Conservation (phyloP, 2,113 vertebrate species). For the Neomonachus schauinslandi region DNA sequence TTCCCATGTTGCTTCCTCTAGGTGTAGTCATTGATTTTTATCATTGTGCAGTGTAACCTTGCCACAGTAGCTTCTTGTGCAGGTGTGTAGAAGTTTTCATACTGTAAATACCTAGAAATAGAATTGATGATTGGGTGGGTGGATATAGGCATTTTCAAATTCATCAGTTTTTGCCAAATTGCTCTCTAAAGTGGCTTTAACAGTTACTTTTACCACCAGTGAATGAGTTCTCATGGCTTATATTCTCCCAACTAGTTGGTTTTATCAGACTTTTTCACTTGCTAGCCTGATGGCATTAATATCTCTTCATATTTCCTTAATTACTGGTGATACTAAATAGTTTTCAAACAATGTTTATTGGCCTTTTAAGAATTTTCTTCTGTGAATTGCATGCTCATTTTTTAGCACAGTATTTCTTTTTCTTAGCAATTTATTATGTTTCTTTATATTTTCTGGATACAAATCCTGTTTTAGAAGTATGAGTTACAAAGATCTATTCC, state of each 20-base stretch:
- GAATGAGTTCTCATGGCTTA: background rate
- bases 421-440: background rate
- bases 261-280: slow-evolving; percentile 9
- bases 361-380: background rate
- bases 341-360: background rate
- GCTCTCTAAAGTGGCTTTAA: background rate
- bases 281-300: background rate
- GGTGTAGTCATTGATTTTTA: background rate
- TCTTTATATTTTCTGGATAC: background rate
- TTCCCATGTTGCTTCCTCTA: background rate
- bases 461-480: background rate
- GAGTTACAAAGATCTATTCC: background rate
- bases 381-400: background rate
- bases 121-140: background rate
- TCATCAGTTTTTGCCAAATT: background rate
- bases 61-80: background rate
- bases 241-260: background rate
- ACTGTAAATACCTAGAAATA: background rate
- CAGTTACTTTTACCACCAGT: background rate
- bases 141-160: background rate
- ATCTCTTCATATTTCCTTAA: background rate
- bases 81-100: background rate
- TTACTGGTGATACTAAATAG: background rate
- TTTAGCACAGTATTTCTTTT: background rate
- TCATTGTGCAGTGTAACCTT: background rate